Conservation (phyloP, 2,113 vertebrate species). For the Larimichthys polyactis region DNA sequence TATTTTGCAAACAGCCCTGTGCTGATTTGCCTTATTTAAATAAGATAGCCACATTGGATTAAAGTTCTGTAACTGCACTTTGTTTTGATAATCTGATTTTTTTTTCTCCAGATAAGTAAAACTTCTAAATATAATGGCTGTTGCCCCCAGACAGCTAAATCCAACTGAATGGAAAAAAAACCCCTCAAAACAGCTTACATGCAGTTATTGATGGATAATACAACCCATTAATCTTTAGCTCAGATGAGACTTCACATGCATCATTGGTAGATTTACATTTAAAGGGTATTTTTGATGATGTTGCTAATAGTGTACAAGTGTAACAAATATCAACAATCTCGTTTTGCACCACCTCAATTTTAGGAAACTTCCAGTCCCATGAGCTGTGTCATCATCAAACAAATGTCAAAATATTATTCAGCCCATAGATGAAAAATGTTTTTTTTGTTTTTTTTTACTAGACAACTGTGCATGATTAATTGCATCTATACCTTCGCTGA, state of each 20-base stretch:
- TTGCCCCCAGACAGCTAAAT: not conserved
- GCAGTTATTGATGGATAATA: not conserved
- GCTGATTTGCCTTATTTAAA: constrained; percentile 3
- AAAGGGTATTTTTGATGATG: not conserved
- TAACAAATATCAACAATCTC: not conserved
- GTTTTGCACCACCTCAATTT: not conserved
- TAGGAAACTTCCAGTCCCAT: not conserved
- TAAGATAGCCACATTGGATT: not conserved
- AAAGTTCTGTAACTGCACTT: not conserved
- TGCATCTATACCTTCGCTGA: not conserved
- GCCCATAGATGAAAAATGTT: not conserved
- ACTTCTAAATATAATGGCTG: not conserved
- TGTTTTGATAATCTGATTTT: not conserved
- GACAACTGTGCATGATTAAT: not conserved
- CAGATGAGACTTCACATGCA: not conserved
- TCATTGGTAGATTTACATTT: not conserved
- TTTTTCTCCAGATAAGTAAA: not conserved
- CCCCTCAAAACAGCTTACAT: not conserved
- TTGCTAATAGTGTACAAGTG: not conserved
- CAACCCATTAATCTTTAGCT: not conserved
- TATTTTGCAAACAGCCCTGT: not conserved
- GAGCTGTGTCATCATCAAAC: not conserved
- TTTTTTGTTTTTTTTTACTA: not conserved
- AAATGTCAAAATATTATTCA: not conserved
- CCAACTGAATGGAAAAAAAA: constrained; percentile 2